phyloP scores from a whole-genome alignment of 1,140 invertebrate species.

The Periplaneta americana region DNA sequence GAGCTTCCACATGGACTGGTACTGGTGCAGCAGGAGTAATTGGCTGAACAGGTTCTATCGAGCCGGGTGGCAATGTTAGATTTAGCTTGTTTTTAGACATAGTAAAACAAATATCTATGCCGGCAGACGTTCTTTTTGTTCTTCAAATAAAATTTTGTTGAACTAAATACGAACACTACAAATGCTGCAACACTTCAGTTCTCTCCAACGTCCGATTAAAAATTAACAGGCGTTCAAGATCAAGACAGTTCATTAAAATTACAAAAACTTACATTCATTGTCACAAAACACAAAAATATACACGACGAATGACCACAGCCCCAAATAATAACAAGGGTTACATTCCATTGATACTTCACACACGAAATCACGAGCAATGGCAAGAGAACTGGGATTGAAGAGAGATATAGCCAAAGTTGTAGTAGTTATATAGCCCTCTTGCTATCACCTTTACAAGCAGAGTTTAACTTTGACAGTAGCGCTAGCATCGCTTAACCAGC shows the following conservation, averaged over 20 bases:
- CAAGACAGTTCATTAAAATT: not conserved
- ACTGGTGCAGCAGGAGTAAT: constrained; percentile 59
- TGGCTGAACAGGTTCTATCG: constrained; percentile 68
- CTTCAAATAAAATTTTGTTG: not conserved
- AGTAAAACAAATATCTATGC: not conserved
- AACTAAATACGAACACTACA: not conserved
- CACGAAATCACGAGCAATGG: too few species aligned
- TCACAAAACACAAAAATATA: not conserved
- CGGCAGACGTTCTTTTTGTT: not conserved
- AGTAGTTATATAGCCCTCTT: too few species aligned
- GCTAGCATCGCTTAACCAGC: too few species aligned
- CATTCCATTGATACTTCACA: not conserved
- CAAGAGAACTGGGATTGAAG: too few species aligned
- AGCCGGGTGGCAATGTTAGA: constrained; percentile 80
- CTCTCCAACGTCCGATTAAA: too few species aligned
- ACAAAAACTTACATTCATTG: not conserved
- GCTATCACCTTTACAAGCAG: too few species aligned
- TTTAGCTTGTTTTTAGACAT: constrained; percentile 95
- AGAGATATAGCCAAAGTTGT: too few species aligned
- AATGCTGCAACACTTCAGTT: too few species aligned
- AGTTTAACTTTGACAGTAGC: too few species aligned
- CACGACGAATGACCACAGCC: not conserved
- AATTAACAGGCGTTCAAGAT: not conserved
- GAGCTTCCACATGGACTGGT: constrained; percentile 52
- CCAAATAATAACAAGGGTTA: not conserved